These are phyloP conservation scores for Bambusicola thoracicus DNA, from an alignment of 2,113 vertebrate genomes.

Conservation along the genomic window DNA sequence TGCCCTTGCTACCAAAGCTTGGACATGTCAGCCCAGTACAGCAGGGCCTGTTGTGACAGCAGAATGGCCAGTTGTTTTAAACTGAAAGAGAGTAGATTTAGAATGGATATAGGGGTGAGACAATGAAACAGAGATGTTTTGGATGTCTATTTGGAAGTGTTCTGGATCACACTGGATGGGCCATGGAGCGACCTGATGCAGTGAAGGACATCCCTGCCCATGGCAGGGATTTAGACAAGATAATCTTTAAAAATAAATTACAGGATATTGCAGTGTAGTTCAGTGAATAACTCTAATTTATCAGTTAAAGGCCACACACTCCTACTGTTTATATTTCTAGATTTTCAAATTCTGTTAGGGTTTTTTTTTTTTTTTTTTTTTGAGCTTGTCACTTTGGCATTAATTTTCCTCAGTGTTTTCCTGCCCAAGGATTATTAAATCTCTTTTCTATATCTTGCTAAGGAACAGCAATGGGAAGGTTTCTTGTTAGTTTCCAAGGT, in stretches of 20 bases:
- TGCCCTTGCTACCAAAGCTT: background rate
- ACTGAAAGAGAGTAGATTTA: background rate
- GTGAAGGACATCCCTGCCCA: background rate
- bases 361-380: too few species aligned
- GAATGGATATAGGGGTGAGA: background rate
- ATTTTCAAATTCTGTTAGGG: background rate
- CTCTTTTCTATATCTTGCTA: background rate
- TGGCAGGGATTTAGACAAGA: background rate
- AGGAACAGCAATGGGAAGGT: background rate
- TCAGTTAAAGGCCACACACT: background rate
- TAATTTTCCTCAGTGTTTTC: background rate
- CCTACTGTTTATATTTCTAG: background rate
- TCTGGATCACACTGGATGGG: background rate
- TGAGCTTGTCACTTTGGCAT: background rate
- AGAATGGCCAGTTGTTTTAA: background rate
- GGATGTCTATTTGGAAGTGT: background rate
- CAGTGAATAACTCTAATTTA: background rate
- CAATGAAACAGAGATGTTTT: background rate
- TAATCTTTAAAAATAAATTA: background rate
- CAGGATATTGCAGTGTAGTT: background rate
- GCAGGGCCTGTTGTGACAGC: background rate
- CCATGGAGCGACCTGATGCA: background rate
- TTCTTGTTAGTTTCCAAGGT: background rate
- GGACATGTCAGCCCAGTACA: background rate
- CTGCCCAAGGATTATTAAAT: background rate